A percentile compares a stretch with the other conserved stretches of the same genome.
Conservation (phyloP, 2,888 invertebrate genomes). For the Allolobophora icterica region DNA sequence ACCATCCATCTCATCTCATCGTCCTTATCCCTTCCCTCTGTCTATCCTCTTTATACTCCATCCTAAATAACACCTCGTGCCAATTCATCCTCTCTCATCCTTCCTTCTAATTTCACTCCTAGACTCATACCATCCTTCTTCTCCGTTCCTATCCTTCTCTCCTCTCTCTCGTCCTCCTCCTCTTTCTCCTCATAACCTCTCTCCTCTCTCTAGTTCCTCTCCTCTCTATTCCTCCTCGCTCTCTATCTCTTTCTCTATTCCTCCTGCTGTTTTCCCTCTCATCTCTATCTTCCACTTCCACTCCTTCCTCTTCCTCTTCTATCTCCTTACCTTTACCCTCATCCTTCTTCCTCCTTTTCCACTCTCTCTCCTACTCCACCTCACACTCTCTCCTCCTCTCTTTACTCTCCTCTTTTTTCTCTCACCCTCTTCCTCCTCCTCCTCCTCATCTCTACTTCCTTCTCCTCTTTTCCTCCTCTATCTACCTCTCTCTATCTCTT, state of each 20-base stretch:
- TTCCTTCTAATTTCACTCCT: not conserved
- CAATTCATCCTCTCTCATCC: not conserved
- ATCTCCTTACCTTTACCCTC: too few species aligned
- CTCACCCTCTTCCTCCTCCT: not conserved
- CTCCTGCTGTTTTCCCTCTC: too few species aligned
- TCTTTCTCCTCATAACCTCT: too few species aligned
- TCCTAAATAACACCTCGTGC: not conserved
- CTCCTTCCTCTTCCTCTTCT: too few species aligned
- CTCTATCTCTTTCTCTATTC: too few species aligned
- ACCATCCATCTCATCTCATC: not conserved
- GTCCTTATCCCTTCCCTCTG: not conserved
- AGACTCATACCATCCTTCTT: not conserved
- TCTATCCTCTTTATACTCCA: not conserved
- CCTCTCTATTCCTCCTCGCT: too few species aligned
- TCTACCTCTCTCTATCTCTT: not conserved
- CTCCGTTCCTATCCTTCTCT: too few species aligned
- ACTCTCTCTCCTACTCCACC: not conserved
- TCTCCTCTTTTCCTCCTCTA: not conserved
- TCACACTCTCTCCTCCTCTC: not conserved
- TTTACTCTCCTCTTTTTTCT: not conserved
- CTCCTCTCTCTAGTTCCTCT: too few species aligned
- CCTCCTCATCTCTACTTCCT: not conserved
- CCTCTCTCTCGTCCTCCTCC: not conserved
- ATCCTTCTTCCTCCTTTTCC: too few species aligned
- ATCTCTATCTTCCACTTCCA: too few species aligned